Percentiles rank a stretch among this genome's conserved stretches.
Conservation (phyloP, 30 jellyfish, hydroid and myxozoan genomes). For the Aurelia coerulea region DNA sequence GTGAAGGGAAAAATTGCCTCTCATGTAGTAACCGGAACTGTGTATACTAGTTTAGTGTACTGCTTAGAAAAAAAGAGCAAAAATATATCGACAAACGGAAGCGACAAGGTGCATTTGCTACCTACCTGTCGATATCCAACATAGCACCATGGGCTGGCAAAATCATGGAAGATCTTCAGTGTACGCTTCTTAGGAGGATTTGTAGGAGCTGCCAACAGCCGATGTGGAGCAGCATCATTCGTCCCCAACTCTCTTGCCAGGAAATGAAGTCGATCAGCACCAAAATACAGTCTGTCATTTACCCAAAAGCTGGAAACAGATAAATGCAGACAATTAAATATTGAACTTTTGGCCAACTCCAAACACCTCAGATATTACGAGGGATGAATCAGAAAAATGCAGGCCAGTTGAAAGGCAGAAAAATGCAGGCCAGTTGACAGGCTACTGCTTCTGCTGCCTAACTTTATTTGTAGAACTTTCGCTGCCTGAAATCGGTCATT, state of each 20-base stretch:
- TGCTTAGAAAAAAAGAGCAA: no score
- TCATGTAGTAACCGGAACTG: no score
- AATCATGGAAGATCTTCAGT: slow-evolving; percentile 80
- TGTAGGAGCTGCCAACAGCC: slow-evolving; percentile 49
- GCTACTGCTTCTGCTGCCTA: no score
- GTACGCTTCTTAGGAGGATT: slow-evolving; percentile 49
- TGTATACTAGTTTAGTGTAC: no score
- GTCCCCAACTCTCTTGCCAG: slow-evolving; percentile 79
- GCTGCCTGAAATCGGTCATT: no score
- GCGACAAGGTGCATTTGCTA: neutral
- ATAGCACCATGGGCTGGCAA: slow-evolving; percentile 95
- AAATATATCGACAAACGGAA: no score
- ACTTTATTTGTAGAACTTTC: no score
- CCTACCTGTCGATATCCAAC: slow-evolving; percentile 71
- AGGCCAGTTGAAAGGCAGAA: no score
- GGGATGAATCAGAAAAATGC: no score
- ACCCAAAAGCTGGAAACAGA: slow-evolving; percentile 86
- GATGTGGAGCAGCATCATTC: slow-evolving; percentile 66
- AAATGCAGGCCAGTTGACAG: no score
- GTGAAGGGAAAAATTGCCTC: no score
- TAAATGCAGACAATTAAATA: no score
- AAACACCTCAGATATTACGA: neutral
- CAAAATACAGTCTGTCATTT: slow-evolving; percentile 81
- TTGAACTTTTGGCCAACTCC: neutral
- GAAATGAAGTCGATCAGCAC: slow-evolving; percentile 88